A percentile compares a stretch with the other conserved stretches of the same genome.
Evolutionary conservation across 2,797 vertebrate genomes (phyloP).

Genomic region (Rachycentron canadum): DNA sequence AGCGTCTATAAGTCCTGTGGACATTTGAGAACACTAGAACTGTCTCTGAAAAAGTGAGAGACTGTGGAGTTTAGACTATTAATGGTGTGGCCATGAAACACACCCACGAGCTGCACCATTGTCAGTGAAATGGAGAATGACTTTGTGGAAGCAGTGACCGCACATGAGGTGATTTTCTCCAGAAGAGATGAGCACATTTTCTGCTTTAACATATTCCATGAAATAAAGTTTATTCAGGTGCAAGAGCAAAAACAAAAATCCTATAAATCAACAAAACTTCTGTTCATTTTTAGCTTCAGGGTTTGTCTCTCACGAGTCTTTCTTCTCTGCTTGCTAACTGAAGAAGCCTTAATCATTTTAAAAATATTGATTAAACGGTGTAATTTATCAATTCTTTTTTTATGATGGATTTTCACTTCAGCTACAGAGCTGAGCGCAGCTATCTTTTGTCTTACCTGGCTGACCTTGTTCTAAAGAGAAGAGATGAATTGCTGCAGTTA

Average conservation of each 20-base stretch:
- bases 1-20: slow-evolving; percentile 25
- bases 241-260: slow-evolving; percentile 26
- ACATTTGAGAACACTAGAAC: slow-evolving; percentile 43
- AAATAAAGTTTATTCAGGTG: slow-evolving; percentile 39
- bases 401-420: slow-evolving; percentile 52
- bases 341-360: slow-evolving; percentile 21
- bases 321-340: slow-evolving; percentile 19
- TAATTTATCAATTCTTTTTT: slow-evolving; percentile 45
- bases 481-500: slow-evolving; percentile 73
- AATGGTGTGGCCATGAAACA: slow-evolving; percentile 45
- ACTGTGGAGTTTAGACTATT: slow-evolving; percentile 23
- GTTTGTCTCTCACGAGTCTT: slow-evolving; percentile 23
- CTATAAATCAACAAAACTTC: slow-evolving; percentile 33
- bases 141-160: slow-evolving; percentile 30
- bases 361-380: slow-evolving; percentile 48
- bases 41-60: slow-evolving; percentile 11
- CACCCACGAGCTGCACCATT: slow-evolving; percentile 28
- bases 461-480: slow-evolving; percentile 68
- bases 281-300: slow-evolving; percentile 37
- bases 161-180: slow-evolving; percentile 6
- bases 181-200: slow-evolving; percentile 10
- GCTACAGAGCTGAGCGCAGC: slow-evolving; percentile 24
- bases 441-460: slow-evolving; percentile 66
- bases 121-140: slow-evolving; percentile 32
- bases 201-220: slow-evolving; percentile 10